Evolutionary conservation across 2,113 vertebrate species (phyloP).

Genomic region (Tachysurus fulvidraco): DNA sequence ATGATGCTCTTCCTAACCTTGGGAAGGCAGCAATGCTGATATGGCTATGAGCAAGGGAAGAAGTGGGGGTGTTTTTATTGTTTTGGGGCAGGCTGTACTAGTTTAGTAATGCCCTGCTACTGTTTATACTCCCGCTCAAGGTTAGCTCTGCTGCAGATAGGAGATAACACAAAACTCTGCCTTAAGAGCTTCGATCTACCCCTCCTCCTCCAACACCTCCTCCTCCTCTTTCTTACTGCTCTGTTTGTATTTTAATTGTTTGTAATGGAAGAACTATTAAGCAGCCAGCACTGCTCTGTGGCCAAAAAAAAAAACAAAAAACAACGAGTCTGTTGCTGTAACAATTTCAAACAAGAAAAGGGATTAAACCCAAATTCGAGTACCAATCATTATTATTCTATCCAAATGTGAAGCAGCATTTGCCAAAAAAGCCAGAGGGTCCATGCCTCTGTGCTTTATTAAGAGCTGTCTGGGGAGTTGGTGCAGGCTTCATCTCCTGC

Average conservation of each 20-base stretch:
- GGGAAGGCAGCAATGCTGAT: conserved; percentile 1
- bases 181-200: conserved; percentile 39
- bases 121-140: conserved; percentile 53
- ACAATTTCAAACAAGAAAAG: conserved; percentile 27
- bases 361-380: conserved; percentile 32
- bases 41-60: neutral
- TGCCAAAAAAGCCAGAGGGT: conserved; percentile 49
- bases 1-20: neutral
- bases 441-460: conserved; percentile 24
- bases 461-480: conserved; percentile 33
- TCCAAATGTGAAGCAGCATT: conserved; percentile 26
- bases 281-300: neutral
- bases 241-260: neutral
- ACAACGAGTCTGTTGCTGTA: neutral
- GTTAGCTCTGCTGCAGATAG: conserved; percentile 37
- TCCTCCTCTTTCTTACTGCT: neutral
- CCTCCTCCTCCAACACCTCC: neutral
- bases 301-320: conserved; percentile 9
- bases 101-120: conserved; percentile 39
- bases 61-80: conserved; percentile 32
- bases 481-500: conserved; percentile 45
- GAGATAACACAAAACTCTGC: conserved; percentile 53
- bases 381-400: conserved; percentile 46
- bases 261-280: neutral
- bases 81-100: conserved; percentile 46